A percentile compares a stretch with the other conserved stretches of the same genome.
phyloP scores from a whole-genome alignment of 1,140 invertebrate genomes.

The Drosophila kikkawai region DNA sequence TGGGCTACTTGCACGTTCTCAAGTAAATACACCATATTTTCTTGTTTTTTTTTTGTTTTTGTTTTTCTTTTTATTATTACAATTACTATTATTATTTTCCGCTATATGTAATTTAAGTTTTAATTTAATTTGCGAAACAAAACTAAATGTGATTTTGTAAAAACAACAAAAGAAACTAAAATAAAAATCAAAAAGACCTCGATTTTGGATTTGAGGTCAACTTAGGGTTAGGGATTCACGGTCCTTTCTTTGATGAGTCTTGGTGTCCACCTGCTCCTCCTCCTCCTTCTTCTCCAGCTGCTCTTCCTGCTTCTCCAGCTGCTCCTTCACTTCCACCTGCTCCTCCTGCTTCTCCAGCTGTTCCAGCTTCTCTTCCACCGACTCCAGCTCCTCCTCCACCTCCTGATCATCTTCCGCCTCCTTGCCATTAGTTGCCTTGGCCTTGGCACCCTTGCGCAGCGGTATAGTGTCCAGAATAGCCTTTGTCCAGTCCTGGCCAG shows the following conservation, averaged over 20 bases:
- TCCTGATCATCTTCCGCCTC: not conserved
- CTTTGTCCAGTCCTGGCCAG: conserved; percentile 93
- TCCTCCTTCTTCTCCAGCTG: no score
- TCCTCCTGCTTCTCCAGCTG: not conserved
- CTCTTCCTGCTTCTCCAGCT: no score
- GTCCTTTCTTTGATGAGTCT: no score
- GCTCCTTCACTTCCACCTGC: no score
- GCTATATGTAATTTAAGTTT: conserved; percentile 58
- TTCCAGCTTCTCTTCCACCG: not conserved
- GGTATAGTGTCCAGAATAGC: conserved; percentile 93
- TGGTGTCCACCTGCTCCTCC: no score
- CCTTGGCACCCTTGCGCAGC: conserved; percentile 89
- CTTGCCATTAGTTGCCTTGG: conserved; percentile 52
- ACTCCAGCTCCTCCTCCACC: not conserved
- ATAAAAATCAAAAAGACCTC: conserved; percentile 63
- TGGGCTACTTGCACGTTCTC: conserved; percentile 33
- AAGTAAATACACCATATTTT: conserved; percentile 7
- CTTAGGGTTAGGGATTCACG: not conserved
- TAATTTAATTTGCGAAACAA: conserved; percentile 64
- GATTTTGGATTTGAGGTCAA: conserved; percentile 25
- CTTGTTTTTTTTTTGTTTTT: conserved; percentile 13
- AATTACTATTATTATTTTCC: conserved; percentile 13
- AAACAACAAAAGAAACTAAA: conserved; percentile 62
- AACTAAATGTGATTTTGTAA: conserved; percentile 67
- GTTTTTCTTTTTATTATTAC: conserved; percentile 6